Base-by-base conservation (phyloP, 2,113 vertebrate genomes). In the Sylvietta virens region DNA sequence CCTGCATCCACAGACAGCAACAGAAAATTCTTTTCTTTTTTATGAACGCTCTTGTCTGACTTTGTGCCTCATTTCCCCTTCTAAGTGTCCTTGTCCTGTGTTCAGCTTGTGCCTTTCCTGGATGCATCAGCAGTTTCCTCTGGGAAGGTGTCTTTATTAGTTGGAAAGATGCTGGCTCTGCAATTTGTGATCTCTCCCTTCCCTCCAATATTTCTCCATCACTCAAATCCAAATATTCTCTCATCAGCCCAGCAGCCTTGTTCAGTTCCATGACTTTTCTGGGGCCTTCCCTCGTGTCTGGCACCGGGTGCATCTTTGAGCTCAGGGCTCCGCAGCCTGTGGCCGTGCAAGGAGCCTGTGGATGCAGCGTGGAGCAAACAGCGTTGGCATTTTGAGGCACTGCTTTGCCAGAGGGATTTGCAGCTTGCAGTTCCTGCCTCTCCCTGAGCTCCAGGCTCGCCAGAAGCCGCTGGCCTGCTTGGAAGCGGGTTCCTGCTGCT, bases 51-150 rank as follows among this genome's bases (percentile, higher is more conserved):
- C 91, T 84, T 84, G 81, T 72, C 95, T 94, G 94, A 83, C 94
- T 96, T 95, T 95, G 73, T 87, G 50, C 95, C 78, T 95, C 61
- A 2, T 85, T 89, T 94, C 66, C 81, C 95, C 91, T 86, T 92
- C 83, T 6, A 5, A 86, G 84, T 64, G 95, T 85, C 95, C 95
- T 97, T 95, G 72, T 66, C 67, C 66, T 10, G 50, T 77, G 67
- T 72, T 88, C 45, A 62, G 88, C 86, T 47, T 13, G 21, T 88
- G 71, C 83, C 81, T 81, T 69, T 94, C 89, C 94, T 92, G 86
- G 87, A 84, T 89, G 95, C 86, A 86, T 95, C 95, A 97, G 96
- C 95, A 95, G 28, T 96, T 97, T 89, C 84, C 44, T 61, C 72
- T 64, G 69, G 81, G 93, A 92, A 95, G 81, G 91, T 94, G 94